Evolutionary conservation across 1,140 invertebrate species (phyloP), one percentile per base, ranked within the genome.

Genomic region (Berghia stephanieae): DNA sequence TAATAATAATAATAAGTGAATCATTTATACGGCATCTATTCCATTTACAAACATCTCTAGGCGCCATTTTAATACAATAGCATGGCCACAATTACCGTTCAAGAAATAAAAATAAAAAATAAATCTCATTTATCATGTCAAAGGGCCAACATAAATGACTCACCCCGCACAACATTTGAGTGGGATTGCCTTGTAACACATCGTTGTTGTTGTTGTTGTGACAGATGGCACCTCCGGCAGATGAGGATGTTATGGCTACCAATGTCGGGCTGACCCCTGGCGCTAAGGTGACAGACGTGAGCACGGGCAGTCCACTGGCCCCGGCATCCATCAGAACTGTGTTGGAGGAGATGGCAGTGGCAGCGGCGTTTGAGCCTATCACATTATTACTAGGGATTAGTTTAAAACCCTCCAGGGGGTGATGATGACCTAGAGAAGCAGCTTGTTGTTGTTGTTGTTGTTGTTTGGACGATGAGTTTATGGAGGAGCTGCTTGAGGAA

Each of bases 311-410:
- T 83, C n/a, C 78, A 78, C 70, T 84, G 78, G 49, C 81, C 68
- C 43, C 75, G 66, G 82, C 76, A 43, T 87, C 85, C 1, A 87
- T 78, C 40, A 84, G 78, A 24, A 86, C 80, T 40, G 84, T 78
- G 52, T 81, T 84, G 31, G 79, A 81, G 10, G 81, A 80, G 36
- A 84, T 24, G 4, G 78, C 75, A 13, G 80, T 74, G 40, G 74
- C 42, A 76, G 63, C n/a, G 13, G 18, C 43, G 5, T 40, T 34
- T 16, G 74, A 67, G 10, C 31, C n/a, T 69, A 85, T 80, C 18
- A 86, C 70, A 70, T 79, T 83, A 42, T 78, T 83, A 60, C 83
- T 85, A 43, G 79, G 83, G 4, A 85, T 66, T 8, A 80, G 76
- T 34, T 82, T 79, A 21, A 83, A 67, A 13, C 74, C 79, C 46